Evolutionary conservation across 2,888 invertebrate species (phyloP).

Genomic region (Pyrgus malvae): DNA sequence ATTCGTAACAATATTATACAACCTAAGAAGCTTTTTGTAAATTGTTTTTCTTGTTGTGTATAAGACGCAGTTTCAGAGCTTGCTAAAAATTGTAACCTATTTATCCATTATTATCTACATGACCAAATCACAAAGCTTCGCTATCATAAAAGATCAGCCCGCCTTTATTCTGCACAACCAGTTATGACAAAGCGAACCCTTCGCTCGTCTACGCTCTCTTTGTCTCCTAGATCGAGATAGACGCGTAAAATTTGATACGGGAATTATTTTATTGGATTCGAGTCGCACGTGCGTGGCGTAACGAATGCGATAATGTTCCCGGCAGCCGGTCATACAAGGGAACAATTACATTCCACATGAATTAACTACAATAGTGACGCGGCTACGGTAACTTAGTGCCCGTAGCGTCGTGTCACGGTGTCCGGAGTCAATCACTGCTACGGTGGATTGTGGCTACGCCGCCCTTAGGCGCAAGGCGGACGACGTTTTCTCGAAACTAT

Average conservation of each 20-base stretch:
- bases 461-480: no score
- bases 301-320: slow-evolving; percentile 78
- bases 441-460: slow-evolving; percentile 27
- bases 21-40: slow-evolving; percentile 10
- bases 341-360: slow-evolving; percentile 79
- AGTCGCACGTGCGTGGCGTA: slow-evolving; percentile 79
- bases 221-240: slow-evolving; percentile 80
- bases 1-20: no score
- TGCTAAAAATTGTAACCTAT: slow-evolving; percentile 54
- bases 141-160: slow-evolving; percentile 59
- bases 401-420: slow-evolving; percentile 58
- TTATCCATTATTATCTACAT: slow-evolving; percentile 51
- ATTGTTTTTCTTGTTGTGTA: background rate
- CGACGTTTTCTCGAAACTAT: no score
- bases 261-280: slow-evolving; percentile 80
- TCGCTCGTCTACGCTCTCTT: slow-evolving; percentile 62
- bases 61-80: background rate
- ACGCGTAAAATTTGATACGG: slow-evolving; percentile 80
- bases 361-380: slow-evolving; percentile 69
- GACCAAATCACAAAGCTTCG: slow-evolving; percentile 56
- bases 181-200: slow-evolving; percentile 76
- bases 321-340: slow-evolving; percentile 57
- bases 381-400: slow-evolving; percentile 62
- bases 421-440: slow-evolving; percentile 57
- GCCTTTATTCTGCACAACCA: slow-evolving; percentile 71